These are phyloP conservation scores for Halisarca cf. caerulea DNA, from an alignment of 37 sponge, comb jelly and placozoan genomes.

Conservation along the genomic window DNA sequence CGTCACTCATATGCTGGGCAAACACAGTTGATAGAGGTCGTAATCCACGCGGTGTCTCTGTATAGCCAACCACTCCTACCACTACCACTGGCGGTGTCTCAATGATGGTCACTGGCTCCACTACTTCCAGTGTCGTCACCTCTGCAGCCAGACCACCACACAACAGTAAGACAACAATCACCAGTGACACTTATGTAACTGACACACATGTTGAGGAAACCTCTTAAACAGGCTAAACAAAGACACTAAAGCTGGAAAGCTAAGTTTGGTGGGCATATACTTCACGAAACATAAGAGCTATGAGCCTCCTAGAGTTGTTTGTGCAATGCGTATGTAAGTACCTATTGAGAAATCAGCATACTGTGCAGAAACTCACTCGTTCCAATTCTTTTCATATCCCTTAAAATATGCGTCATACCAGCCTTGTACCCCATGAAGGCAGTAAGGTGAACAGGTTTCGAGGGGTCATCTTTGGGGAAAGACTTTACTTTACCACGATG, in stretches of 20 bases:
- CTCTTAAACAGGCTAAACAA: too few relatives aligned
- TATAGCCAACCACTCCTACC: constrained; percentile 97
- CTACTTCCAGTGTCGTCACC: constrained; percentile 90
- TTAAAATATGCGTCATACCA: constrained; percentile 98
- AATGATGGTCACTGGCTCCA: constrained; percentile 97
- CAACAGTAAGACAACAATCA: too few relatives aligned
- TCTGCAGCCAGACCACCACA: too few relatives aligned
- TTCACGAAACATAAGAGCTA: background rate
- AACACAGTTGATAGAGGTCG: constrained; percentile 93
- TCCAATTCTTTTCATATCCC: constrained; percentile 91
- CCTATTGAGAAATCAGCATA: too few relatives aligned
- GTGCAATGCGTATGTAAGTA: too few relatives aligned
- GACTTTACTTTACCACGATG: constrained; percentile 98
- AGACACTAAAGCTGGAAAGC: background rate
- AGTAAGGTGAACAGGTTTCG: constrained; percentile 93
- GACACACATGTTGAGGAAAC: too few relatives aligned
- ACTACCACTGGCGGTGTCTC: constrained; percentile 96
- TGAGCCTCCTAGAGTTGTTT: too few relatives aligned
- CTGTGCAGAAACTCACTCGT: constrained; percentile 90
- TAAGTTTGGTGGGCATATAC: too few relatives aligned
- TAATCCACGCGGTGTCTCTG: constrained; percentile 97
- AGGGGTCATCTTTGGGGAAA: constrained; percentile 96
- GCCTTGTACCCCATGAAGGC: constrained; percentile 99
- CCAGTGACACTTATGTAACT: too few relatives aligned
- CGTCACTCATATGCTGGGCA: constrained; percentile 96